These are phyloP conservation scores for Sanderia malayensis DNA, from an alignment of 30 jellyfish, hydroid and myxozoan genomes.

Conservation along the genomic window DNA sequence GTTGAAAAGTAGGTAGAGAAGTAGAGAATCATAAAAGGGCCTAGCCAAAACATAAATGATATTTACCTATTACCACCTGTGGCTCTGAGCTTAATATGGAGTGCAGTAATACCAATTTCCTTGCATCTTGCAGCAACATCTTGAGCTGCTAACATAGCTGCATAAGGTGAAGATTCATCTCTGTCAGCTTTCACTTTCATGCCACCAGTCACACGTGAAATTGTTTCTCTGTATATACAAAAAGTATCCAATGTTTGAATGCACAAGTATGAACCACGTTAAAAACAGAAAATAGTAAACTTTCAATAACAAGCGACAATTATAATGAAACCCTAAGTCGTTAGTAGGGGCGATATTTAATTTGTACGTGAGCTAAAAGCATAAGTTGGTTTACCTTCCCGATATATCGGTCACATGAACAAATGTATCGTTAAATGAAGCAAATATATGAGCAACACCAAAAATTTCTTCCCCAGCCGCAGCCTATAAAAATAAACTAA, in stretches of 20 bases:
- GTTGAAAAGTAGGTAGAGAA: too few relatives aligned
- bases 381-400: slow-evolving; percentile 71
- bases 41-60: too few relatives aligned
- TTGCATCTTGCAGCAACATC: slow-evolving; percentile 99
- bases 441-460: slow-evolving; percentile 99
- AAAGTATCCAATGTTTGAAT: too few relatives aligned
- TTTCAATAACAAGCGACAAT: too few relatives aligned
- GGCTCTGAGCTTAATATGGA: slow-evolving; percentile 98
- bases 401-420: slow-evolving; percentile 98
- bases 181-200: slow-evolving; percentile 99
- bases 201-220: slow-evolving; percentile 99
- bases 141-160: slow-evolving; percentile 99
- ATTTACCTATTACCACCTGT: slow-evolving; percentile 99
- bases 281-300: too few relatives aligned
- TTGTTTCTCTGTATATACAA: slow-evolving; percentile 79
- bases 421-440: slow-evolving; percentile 99
- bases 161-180: slow-evolving; percentile 99
- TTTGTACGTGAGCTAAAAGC: neutral
- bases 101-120: slow-evolving; percentile 99
- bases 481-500: slow-evolving; percentile 58
- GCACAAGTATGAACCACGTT: too few relatives aligned
- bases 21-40: too few relatives aligned
- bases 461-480: slow-evolving; percentile 99
- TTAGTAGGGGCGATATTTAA: too few relatives aligned
- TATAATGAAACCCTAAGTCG: too few relatives aligned